phyloP scores from a whole-genome alignment of 2,113 vertebrate species.

The Oryzias curvinotus region DNA sequence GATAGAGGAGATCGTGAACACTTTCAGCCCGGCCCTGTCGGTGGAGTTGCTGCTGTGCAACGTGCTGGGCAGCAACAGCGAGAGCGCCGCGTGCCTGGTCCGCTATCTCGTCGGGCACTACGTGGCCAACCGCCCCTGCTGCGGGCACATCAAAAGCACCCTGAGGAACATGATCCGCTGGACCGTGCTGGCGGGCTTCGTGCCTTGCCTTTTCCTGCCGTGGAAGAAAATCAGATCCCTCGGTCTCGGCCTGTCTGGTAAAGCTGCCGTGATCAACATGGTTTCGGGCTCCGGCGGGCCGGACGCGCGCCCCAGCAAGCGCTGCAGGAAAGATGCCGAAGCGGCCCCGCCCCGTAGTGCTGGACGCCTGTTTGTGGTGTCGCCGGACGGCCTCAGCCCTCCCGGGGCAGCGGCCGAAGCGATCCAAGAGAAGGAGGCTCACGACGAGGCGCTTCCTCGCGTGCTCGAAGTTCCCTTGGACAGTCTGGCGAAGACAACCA shows the following conservation, averaged over 20 bases:
- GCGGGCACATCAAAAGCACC: constrained; percentile 4
- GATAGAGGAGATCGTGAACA: constrained; percentile 18
- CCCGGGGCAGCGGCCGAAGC: not conserved
- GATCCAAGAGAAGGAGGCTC: not conserved
- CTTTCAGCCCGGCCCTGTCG: constrained; percentile 11
- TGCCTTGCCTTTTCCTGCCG: not conserved
- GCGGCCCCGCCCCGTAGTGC: no score
- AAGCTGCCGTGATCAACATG: not conserved
- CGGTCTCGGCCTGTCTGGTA: not conserved
- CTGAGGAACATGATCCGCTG: constrained; percentile 12
- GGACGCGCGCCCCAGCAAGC: not conserved
- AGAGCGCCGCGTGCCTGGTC: constrained; percentile 2
- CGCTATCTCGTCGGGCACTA: not conserved
- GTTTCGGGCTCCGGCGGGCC: not conserved
- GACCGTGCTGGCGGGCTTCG: not conserved
- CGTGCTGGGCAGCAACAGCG: constrained; percentile 9
- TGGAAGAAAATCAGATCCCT: not conserved
- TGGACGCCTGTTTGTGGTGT: no score
- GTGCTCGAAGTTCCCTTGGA: not conserved
- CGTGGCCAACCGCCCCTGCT: not conserved
- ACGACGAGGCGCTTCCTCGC: not conserved
- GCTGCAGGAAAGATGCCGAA: not conserved
- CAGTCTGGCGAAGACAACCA: not conserved
- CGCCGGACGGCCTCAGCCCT: not conserved
- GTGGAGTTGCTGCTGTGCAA: constrained; percentile 7